A percentile compares a stretch with the other conserved stretches of the same genome.
Conservation (phyloP, 2,797 vertebrate genomes). For the Serranus cabrilla region DNA sequence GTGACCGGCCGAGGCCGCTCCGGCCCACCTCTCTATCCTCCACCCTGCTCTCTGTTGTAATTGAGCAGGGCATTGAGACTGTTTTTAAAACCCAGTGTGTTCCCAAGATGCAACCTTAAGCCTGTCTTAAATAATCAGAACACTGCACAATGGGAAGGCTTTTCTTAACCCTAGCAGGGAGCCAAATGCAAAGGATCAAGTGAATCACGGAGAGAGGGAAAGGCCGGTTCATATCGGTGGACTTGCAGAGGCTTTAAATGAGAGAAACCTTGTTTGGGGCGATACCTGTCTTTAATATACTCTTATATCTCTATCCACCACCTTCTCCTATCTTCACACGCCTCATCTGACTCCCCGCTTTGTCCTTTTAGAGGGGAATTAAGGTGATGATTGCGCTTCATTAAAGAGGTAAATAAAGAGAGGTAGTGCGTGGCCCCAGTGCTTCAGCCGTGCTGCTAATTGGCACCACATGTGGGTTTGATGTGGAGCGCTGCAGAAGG, state of each 20-base stretch:
- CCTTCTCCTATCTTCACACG: conserved; percentile 53
- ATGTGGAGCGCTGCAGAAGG: conserved; percentile 64
- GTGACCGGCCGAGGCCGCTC: conserved; percentile 83
- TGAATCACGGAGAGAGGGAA: conserved; percentile 63
- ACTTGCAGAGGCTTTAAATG: conserved; percentile 81
- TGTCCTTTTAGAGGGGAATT: conserved; percentile 72
- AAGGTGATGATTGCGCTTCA: conserved; percentile 78
- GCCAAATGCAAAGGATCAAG: conserved; percentile 88
- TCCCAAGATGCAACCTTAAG: conserved; percentile 77
- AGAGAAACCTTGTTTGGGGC: conserved; percentile 76
- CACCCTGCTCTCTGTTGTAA: conserved; percentile 88
- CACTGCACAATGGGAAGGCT: conserved; percentile 87
- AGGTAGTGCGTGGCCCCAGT: conserved; percentile 51
- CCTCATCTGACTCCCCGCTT: conserved; percentile 63
- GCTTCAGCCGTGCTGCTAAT: conserved; percentile 76
- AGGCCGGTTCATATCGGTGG: conserved; percentile 82
- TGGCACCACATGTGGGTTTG: conserved; percentile 74
- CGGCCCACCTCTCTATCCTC: conserved; percentile 79
- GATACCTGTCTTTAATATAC: conserved; percentile 53
- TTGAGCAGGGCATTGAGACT: conserved; percentile 91
- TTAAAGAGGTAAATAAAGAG: conserved; percentile 83
- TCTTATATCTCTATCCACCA: conserved; percentile 57
- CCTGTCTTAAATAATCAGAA: conserved; percentile 78
- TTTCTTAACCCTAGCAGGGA: conserved; percentile 87
- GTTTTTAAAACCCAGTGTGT: conserved; percentile 87